Base-by-base conservation (phyloP, 37 sponge, comb jelly and placozoan species). In the Amphimedon queenslandica region DNA sequence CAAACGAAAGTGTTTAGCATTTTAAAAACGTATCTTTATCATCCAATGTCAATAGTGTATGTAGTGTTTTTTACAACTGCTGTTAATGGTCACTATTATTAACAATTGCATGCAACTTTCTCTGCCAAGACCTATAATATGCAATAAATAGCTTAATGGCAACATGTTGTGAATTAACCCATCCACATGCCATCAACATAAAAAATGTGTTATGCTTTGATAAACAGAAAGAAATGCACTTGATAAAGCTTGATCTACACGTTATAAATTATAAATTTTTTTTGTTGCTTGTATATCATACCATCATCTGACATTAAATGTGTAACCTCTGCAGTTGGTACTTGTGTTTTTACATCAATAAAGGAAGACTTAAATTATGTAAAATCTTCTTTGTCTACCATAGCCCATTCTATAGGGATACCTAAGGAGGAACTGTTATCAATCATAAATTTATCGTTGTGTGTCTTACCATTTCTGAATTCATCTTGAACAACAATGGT, bases 401-500 rank as follows among this genome's bases (percentile, higher is more conserved):
- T 66, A 6, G 37, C 67, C 67, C 67, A 66, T 35, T 34, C 67
- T 5, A 66, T 37, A 36, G 67, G 67, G n/a, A 66, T 30, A 24
- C 67, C 67, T 66, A 30, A 5, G n/a, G 34, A 32, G 23, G n/a
- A 66, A 36, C 37, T 30, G 34, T 66, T 3, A 36, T 30, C 2
- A 31, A 23, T n/a, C 23, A 23, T 32, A 4, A 28, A 4, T 35
- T 11, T 13, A 31, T 35, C 4, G 23, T 6, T 6, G 4, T 13
- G 37, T 13, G 20, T 18, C 6, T 40, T 70, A 70, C 53, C 71
- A 70, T 70, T 70, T 40, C 34, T 72, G 58, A 29, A 72, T 43
- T 72, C 73, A 72, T 72, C 73, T 4, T 57, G 43, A 5, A 70
- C 71, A 33, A 72, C 73, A 25, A 72, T 6, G 56, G 57, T 72